Evolutionary conservation across 2,888 invertebrate species (phyloP), one percentile per base, ranked within the genome.

Genomic region (Epistrophe grossulariae): DNA sequence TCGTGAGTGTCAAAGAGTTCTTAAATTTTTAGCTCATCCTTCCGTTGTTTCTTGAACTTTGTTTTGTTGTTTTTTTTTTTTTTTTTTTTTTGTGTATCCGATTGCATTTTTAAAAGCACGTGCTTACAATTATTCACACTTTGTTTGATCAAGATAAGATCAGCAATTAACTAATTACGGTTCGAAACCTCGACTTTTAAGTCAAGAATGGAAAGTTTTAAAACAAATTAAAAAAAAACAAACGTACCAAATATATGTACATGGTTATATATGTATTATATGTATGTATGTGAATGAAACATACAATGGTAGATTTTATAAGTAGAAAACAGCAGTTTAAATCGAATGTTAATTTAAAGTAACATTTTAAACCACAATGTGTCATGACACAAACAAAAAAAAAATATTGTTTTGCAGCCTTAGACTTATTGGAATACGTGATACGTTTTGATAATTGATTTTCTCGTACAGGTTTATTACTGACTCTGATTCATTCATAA

Each of bases 101-200:
- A 48, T 15, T n/a, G 17, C 31, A 43, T 45, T 59, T 40, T 35
- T 2, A 11, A 5, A 24, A 52, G 84, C 84, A 84, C 84, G 84
- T 80, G 84, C 84, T 71, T 43, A 59, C 80, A 80, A 80, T 80
- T 84, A 84, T 80, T 72, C 76, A 76, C 80, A 76, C 52, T 70
- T 70, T 60, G 57, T 40, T 70, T 52, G 62, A 35, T 52, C 24
- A 15, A 52, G 70, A 70, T 52, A 55, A 70, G 52, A 70, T 70
- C 52, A 10, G 35, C 68, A 50, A 50, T 68, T 52, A 52, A 70
- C 70, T 70, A 70, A 70, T 70, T 70, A 38, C 6, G 50, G 50
- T 52, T 70, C 38, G 40, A 24, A 70, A 19, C 13, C 31, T 48
- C 66, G 35, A 13, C 48, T 19, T 50, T 35, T 19, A 28, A 50